Conservation (phyloP, 2,113 vertebrate species). For the Euleptes europaea region DNA sequence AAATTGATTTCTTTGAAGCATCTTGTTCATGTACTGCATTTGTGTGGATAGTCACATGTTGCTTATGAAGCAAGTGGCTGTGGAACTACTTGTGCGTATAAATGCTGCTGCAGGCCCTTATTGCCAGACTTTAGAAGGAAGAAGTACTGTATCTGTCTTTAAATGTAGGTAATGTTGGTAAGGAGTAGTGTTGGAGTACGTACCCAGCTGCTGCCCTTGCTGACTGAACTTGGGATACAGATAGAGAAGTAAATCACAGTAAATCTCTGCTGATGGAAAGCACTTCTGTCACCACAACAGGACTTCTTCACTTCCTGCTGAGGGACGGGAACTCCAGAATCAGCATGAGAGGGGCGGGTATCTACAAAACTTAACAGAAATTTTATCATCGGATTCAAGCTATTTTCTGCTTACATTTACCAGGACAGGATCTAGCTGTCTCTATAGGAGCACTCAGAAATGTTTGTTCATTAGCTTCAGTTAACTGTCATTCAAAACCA, state of each 20-base stretch:
- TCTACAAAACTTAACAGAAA: too few relatives aligned
- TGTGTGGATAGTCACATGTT: not conserved
- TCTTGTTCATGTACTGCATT: not conserved
- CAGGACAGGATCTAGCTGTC: not conserved
- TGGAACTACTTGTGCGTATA: not conserved
- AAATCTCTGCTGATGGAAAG: too few relatives aligned
- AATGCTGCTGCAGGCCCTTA: not conserved
- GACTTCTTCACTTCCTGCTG: too few relatives aligned
- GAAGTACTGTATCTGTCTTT: not conserved
- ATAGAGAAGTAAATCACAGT: not conserved
- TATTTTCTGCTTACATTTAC: not conserved
- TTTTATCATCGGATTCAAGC: too few relatives aligned
- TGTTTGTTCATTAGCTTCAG: not conserved
- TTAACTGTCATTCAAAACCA: not conserved
- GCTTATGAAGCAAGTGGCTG: not conserved
- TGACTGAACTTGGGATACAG: not conserved
- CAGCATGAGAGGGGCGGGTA: too few relatives aligned
- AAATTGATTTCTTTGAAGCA: not conserved
- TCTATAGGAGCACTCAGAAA: not conserved
- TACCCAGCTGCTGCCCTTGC: not conserved
- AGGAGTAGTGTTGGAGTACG: not conserved
- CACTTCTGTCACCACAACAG: too few relatives aligned
- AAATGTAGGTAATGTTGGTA: not conserved
- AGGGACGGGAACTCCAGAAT: too few relatives aligned
- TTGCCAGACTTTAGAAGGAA: not conserved